Percentiles rank a stretch among this genome's conserved stretches.
phyloP scores from a whole-genome alignment of 2,113 vertebrate species.

The Progne subis region DNA sequence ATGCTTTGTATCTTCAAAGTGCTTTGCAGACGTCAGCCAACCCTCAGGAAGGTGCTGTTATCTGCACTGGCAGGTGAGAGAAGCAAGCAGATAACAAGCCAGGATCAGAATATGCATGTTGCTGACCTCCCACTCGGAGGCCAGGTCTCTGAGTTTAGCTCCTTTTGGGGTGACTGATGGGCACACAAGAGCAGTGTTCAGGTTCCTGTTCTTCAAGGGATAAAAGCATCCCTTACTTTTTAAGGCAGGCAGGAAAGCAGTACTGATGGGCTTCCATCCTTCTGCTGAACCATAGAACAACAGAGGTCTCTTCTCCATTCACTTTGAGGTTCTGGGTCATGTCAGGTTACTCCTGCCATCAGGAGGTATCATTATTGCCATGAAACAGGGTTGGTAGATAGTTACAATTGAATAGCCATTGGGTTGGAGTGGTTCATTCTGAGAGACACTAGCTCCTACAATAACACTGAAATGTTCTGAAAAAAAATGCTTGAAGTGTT shows the following conservation, averaged over 20 bases:
- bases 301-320: not conserved
- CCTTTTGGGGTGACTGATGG: not conserved
- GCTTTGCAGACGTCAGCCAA: conserved; percentile 11
- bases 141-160: not conserved
- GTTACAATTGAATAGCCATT: not conserved
- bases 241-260: not conserved
- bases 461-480: not conserved
- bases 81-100: not conserved
- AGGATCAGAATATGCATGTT: conserved; percentile 37
- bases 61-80: conserved; percentile 41
- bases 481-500: not conserved
- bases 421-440: not conserved
- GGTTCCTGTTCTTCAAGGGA: not conserved
- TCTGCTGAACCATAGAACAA: not conserved
- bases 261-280: not conserved
- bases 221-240: not conserved
- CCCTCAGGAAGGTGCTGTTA: conserved; percentile 50
- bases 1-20: conserved; percentile 18
- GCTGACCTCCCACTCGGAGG: not conserved
- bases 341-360: not conserved
- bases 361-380: not conserved
- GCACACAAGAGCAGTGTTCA: not conserved
- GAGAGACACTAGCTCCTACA: not conserved
- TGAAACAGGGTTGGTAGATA: not conserved
- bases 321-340: not conserved